Evolutionary conservation across 2,797 vertebrate species (phyloP), one percentile per base, ranked within the genome.

Genomic region (Sebastes minor): DNA sequence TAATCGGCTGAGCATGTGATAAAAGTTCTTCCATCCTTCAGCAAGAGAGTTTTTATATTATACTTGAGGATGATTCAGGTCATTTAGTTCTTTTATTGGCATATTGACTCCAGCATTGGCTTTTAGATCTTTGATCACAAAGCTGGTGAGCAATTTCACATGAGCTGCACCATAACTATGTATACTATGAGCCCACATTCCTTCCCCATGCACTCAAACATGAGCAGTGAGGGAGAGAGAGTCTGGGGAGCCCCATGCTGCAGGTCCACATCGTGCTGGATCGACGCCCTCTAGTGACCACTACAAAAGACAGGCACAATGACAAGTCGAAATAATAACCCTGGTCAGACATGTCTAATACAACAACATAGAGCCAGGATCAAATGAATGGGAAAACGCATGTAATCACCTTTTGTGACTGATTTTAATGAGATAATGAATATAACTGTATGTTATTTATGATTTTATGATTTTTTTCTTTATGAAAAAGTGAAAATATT

Each of bases 271-370:
- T 57, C 79, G 28, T 89, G 95, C 92, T 91, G 92, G 92, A 92
- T 93, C 85, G 18, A 91, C 90, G 94, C 94, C 94, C 94, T 94
- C 95, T 96, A 94, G 95, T 92, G 95, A 92, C 88, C 90, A 86
- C 77, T 64, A 90, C 85, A 89, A 86, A 91, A 81, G 83, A 85
- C 22, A 59, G 64, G 80, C 82, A 83, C 72, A 85, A 82, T 80
- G 79, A 80, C 61, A 55, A 70, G 62, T 8, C 4, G 3, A 71
- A 35, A 67, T 28, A 82, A 56, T 30, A 77, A 72, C 23, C 25
- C 42, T 59, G 30, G 42, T 25, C 78, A 74, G 60, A 61, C 55
- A 72, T 25, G 32, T 60, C 27, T 18, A 60, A 74, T 12, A 3
- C 35, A 67, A 3, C 22, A 63, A 25, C 9, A 4, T 38, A 4